Percentiles rank a stretch among this genome's conserved stretches.
phyloP scores from a whole-genome alignment of 37 sponge, comb jelly and placozoan genomes.

The Spongilla lacustris region DNA sequence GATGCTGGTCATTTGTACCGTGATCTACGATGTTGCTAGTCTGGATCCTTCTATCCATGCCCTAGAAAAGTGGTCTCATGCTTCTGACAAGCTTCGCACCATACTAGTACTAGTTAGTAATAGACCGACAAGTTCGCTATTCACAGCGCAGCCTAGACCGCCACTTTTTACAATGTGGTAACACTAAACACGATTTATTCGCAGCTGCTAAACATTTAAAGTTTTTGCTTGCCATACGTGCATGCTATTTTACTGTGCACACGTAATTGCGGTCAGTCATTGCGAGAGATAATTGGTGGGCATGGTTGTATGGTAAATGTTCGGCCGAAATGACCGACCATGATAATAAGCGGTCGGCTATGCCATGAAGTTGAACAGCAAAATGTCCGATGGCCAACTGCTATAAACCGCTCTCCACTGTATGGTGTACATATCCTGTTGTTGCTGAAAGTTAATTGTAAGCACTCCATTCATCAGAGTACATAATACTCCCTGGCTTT shows the following conservation, averaged over 20 bases:
- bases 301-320: background rate
- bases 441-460: too few relatives aligned
- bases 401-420: background rate
- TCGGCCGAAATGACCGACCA: background rate
- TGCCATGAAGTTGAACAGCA: background rate
- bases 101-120: too few relatives aligned
- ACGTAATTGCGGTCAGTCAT: too few relatives aligned
- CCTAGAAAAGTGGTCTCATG: slow-evolving; percentile 20
- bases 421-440: too few relatives aligned
- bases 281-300: too few relatives aligned
- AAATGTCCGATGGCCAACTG: background rate
- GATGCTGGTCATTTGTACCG: slow-evolving; percentile 26
- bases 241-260: too few relatives aligned
- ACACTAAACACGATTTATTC: background rate
- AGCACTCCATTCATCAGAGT: too few relatives aligned
- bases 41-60: slow-evolving; percentile 44
- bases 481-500: too few relatives aligned
- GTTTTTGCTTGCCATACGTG: too few relatives aligned
- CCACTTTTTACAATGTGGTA: slow-evolving; percentile 46
- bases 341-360: background rate
- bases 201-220: too few relatives aligned
- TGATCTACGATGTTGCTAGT: slow-evolving; percentile 61
- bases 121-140: slow-evolving; percentile 2
- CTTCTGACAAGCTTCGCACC: slow-evolving; percentile 41
- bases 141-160: slow-evolving; percentile 49